Evolutionary conservation across 2,797 vertebrate genomes (phyloP), one percentile per base, ranked within the genome.

Genomic region (Spinus pinus): DNA sequence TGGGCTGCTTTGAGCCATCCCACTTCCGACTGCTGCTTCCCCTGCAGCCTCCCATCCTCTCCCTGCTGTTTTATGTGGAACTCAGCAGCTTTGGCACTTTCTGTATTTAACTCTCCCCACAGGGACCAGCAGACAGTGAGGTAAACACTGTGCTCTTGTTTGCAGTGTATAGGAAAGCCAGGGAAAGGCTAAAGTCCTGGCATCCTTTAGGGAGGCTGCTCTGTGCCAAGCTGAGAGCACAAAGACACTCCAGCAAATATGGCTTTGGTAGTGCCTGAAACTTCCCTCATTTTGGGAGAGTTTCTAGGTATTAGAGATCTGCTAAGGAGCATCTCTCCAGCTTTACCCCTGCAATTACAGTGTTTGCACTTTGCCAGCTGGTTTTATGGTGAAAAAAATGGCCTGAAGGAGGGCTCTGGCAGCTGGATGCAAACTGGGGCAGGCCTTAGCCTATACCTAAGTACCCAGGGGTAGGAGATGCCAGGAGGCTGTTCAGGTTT

Each of bases 11-110:
- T 62, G 70, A 64, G 35, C 83, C 88, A 94, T 86, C 86, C 81
- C 75, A 86, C 86, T 93, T 94, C 91, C 81, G 1, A 85, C 0
- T 79, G 47, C 37, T 4, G 39, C 78, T 95, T 96, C 92, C 88
- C 71, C 69, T 85, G 75, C 67, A 92, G 81, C 92, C 91, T 97
- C 94, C 95, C 96, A 97, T 91, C 91, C 95, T 92, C 88, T 95
- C 94, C 95, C 92, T 21, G 64, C 81, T 95, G 95, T 86, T 97
- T 97, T 89, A 69, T 93, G 88, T 71, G 89, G 81, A 88, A 92
- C 16, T 75, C 70, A 47, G 51, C 31, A 71, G 39, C 35, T 71
- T 64, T 61, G 73, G 37, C 20, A 31, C 44, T 84, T 51, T 37
- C 14, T 46, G 90, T 93, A 57, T 93, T 96, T 94, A 92, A 91